phyloP scores from a whole-genome alignment of 2,888 invertebrate species.

The Machimus atricapillus region DNA sequence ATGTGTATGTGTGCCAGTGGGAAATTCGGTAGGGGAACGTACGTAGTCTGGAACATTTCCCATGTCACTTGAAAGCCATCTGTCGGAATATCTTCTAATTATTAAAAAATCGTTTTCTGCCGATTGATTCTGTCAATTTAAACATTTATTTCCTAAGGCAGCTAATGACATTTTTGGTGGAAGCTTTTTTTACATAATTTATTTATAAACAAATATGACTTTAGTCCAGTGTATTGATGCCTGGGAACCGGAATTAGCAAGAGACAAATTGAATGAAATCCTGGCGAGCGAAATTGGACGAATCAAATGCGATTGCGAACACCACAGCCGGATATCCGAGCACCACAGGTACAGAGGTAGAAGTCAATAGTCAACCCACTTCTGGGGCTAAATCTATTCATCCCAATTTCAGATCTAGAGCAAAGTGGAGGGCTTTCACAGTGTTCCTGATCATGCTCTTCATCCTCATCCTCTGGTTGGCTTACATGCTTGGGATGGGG shows the following conservation, averaged over 20 bases:
- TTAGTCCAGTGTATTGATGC: neutral
- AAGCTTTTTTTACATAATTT: neutral
- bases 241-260: neutral
- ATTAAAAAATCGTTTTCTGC: neutral
- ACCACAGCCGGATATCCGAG: slow-evolving; percentile 36
- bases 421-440: neutral
- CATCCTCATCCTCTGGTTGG: neutral
- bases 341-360: slow-evolving; percentile 32
- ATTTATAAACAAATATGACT: neutral
- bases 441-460: neutral
- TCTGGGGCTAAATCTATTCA: neutral
- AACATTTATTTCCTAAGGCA: neutral
- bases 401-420: neutral
- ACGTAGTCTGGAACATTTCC: neutral
- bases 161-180: neutral
- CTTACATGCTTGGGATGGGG: neutral
- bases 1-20: neutral
- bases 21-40: neutral
- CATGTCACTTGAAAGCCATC: neutral
- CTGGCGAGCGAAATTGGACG: slow-evolving; percentile 37
- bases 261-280: slow-evolving; percentile 29
- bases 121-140: neutral
- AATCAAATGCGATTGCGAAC: slow-evolving; percentile 42
- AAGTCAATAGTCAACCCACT: neutral
- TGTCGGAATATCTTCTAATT: neutral